These are phyloP conservation scores for Triplophysa rosa DNA, from an alignment of 2,113 vertebrate species.

Conservation along the genomic window DNA sequence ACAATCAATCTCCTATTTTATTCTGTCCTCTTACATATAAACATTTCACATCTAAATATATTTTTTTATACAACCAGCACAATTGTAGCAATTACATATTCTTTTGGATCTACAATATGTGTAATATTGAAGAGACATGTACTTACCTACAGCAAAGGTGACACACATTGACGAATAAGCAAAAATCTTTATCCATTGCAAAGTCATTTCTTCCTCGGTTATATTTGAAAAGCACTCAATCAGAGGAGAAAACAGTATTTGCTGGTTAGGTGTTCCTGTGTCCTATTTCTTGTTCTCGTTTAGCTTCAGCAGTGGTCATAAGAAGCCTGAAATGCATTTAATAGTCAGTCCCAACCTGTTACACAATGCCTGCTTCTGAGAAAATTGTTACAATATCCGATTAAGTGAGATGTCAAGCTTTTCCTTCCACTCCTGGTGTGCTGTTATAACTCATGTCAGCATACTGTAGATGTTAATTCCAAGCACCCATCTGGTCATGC, in stretches of 20 bases:
- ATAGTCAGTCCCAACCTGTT: conserved; percentile 15
- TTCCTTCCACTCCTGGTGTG: conserved; percentile 6
- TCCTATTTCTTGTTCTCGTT: not conserved
- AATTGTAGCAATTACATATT: not conserved
- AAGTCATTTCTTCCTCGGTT: conserved; percentile 33
- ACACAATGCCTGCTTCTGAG: conserved; percentile 28
- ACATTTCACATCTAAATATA: no score
- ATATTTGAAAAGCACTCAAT: not conserved
- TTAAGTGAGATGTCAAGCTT: not conserved
- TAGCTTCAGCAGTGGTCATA: not conserved
- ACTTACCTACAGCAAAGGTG: conserved; percentile 43
- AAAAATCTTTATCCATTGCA: conserved; percentile 23
- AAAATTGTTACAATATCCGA: conserved; percentile 36
- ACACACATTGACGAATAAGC: conserved; percentile 30
- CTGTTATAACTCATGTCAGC: conserved; percentile 39
- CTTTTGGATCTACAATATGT: not conserved
- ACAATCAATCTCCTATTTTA: no score
- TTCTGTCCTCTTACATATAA: no score
- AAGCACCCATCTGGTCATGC: conserved; percentile 4
- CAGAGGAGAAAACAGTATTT: not conserved
- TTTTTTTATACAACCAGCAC: not conserved
- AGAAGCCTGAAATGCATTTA: conserved; percentile 39
- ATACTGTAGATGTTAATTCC: conserved; percentile 19
- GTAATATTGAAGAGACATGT: not conserved
- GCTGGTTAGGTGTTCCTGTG: not conserved